A percentile compares a stretch with the other conserved stretches of the same genome.
phyloP scores from a whole-genome alignment of 2,797 vertebrate genomes.

The Anas bernieri region DNA sequence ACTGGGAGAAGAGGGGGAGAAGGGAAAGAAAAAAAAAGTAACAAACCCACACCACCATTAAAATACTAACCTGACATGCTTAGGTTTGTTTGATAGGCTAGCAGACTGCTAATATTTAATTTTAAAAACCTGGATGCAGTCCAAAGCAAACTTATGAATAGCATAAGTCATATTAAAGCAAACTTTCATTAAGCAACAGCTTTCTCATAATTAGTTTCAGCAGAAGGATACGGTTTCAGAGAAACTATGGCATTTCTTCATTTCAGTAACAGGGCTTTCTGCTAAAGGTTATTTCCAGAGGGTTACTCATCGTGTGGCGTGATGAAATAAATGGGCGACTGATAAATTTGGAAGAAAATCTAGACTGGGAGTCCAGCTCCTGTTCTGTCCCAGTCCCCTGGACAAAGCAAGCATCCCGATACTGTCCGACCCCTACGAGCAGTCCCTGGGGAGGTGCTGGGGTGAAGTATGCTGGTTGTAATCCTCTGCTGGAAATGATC shows the following conservation, averaged over 20 bases:
- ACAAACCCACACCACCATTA: not conserved
- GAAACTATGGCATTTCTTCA: constrained; percentile 44
- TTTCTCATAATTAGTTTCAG: constrained; percentile 68
- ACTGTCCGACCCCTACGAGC: not conserved
- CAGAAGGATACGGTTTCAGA: constrained; percentile 39
- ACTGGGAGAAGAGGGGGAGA: not conserved
- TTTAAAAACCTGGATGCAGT: constrained; percentile 53
- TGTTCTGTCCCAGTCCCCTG: not conserved
- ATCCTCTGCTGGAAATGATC: not conserved
- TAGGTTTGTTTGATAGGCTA: constrained; percentile 68
- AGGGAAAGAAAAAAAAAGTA: not conserved
- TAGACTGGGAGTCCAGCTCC: not conserved
- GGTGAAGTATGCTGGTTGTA: not conserved
- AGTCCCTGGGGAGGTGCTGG: not conserved
- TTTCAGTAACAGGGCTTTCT: constrained; percentile 30
- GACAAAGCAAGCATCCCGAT: rapidly evolving
- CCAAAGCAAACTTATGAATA: constrained; percentile 67
- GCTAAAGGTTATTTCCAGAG: constrained; percentile 52
- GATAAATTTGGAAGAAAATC: not conserved
- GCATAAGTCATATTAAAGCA: constrained; percentile 66
- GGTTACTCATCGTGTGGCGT: not conserved
- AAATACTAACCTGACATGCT: constrained; percentile 55
- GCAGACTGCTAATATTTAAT: constrained; percentile 65
- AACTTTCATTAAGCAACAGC: constrained; percentile 64
- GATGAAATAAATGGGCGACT: not conserved